Conservation (phyloP, 2,888 invertebrate species). For the Abrostola tripartita region DNA sequence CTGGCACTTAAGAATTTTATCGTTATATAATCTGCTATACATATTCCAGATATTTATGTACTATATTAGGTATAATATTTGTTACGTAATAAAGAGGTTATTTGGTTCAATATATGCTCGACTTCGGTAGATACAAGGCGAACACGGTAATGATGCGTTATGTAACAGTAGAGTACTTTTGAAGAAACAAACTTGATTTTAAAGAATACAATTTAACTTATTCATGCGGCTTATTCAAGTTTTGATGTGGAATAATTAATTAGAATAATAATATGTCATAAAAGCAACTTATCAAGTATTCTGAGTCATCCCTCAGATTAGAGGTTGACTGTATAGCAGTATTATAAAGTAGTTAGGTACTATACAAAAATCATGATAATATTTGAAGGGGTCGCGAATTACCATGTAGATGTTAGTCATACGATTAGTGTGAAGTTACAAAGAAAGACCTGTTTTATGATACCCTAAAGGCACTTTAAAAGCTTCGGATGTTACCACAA, state of each 20-base stretch:
- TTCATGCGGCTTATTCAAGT: constrained; percentile 24
- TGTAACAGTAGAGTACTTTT: constrained; percentile 11
- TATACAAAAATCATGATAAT: constrained; percentile 30
- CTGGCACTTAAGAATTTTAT: constrained; percentile 58
- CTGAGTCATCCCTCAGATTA: constrained; percentile 45
- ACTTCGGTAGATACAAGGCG: constrained; percentile 6
- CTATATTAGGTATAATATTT: constrained; percentile 11
- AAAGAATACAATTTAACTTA: constrained; percentile 19
- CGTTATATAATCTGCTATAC: constrained; percentile 52
- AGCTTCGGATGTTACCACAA: not conserved
- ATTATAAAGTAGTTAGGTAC: not conserved
- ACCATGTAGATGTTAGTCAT: constrained; percentile 22
- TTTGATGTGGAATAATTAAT: constrained; percentile 41
- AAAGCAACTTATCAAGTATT: constrained; percentile 27
- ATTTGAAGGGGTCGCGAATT: constrained; percentile 35
- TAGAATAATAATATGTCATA: constrained; percentile 34
- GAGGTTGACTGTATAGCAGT: constrained; percentile 12
- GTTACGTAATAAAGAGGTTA: constrained; percentile 41
- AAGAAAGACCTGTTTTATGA: constrained; percentile 3
- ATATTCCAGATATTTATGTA: constrained; percentile 23
- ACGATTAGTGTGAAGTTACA: constrained; percentile 11
- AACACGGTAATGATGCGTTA: constrained; percentile 20
- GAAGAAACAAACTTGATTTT: constrained; percentile 17
- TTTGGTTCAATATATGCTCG: constrained; percentile 34
- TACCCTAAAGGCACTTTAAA: constrained; percentile 3